phyloP scores from a whole-genome alignment of 2,888 invertebrate genomes.

The Hirtodrosophila cameraria region DNA sequence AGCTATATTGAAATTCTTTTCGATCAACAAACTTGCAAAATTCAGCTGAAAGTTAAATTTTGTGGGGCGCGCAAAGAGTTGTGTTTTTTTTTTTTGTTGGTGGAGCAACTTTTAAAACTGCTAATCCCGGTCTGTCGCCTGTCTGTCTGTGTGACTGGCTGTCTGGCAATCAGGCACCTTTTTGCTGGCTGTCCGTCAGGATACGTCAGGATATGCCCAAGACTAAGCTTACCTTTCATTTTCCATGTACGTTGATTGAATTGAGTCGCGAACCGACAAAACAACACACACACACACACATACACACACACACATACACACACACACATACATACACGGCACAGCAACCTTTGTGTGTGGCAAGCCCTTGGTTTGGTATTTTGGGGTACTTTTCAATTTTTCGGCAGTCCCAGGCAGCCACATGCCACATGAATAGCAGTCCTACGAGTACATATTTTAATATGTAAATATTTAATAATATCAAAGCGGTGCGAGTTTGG shows the following conservation, averaged over 20 bases:
- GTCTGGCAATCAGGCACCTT: constrained; percentile 8
- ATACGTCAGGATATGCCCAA: constrained; percentile 5
- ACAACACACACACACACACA: no score
- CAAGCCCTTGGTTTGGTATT: constrained; percentile 25
- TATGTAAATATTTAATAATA: constrained; percentile 79
- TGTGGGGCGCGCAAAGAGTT: background rate
- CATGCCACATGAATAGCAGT: constrained; percentile 45
- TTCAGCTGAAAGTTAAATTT: constrained; percentile 13
- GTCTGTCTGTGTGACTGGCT: constrained; percentile 7
- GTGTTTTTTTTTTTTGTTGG: no score
- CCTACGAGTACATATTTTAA: constrained; percentile 60
- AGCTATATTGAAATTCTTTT: constrained; percentile 52
- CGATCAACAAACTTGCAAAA: constrained; percentile 15
- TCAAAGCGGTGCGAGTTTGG: constrained; percentile 52
- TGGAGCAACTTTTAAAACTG: constrained; percentile 14
- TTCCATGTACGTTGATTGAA: constrained; percentile 48
- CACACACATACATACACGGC: no score
- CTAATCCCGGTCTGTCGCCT: constrained; percentile 36
- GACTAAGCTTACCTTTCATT: constrained; percentile 46
- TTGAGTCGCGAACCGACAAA: constrained; percentile 37
- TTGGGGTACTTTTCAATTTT: constrained; percentile 31
- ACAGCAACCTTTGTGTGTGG: constrained; percentile 8
- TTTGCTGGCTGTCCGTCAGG: constrained; percentile 29
- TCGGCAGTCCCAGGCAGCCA: constrained; percentile 11
- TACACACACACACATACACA: no score